Percentiles rank a stretch among this genome's conserved stretches.
These are phyloP conservation scores for Hydra vulgaris DNA, from an alignment of 30 jellyfish, hydroid and myxozoan species.

Conservation along the genomic window DNA sequence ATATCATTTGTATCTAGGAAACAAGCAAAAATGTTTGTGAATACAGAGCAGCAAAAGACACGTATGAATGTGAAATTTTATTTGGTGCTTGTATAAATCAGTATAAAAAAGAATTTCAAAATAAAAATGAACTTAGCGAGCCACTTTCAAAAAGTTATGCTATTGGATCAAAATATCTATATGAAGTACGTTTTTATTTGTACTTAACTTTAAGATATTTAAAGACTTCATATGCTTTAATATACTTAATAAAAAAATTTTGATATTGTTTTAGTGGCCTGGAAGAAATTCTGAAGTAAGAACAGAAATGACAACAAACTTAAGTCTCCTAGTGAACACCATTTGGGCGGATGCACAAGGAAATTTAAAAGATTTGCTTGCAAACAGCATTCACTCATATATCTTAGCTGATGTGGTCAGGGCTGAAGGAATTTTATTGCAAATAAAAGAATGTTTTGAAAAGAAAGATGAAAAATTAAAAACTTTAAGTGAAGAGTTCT, in stretches of 20 bases:
- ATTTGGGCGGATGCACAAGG: conserved; percentile 89
- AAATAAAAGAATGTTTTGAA: conserved; percentile 24
- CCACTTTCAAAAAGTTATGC: background rate
- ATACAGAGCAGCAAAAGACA: background rate
- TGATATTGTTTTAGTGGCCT: conserved; percentile 31
- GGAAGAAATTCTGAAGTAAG: conserved; percentile 2
- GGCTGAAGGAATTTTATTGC: conserved; percentile 72
- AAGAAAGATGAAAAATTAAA: background rate
- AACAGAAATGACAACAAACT: conserved; percentile 17
- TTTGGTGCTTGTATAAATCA: background rate
- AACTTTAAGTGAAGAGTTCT: conserved; percentile 10
- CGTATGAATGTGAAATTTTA: background rate
- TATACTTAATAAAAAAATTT: background rate
- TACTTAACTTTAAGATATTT: too few relatives aligned
- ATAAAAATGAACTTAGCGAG: background rate
- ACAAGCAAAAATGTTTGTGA: background rate
- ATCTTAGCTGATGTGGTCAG: conserved; percentile 36
- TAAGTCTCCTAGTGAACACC: conserved; percentile 28
- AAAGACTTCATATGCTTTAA: background rate
- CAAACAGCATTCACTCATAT: conserved; percentile 43
- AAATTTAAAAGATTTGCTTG: conserved; percentile 24
- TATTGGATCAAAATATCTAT: conserved; percentile 17
- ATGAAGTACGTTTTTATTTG: background rate
- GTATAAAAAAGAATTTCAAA: background rate
- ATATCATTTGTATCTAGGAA: background rate